A percentile compares a stretch with the other conserved stretches of the same genome.
Evolutionary conservation across 2,888 invertebrate genomes (phyloP).

Genomic region (Unio delphinus): DNA sequence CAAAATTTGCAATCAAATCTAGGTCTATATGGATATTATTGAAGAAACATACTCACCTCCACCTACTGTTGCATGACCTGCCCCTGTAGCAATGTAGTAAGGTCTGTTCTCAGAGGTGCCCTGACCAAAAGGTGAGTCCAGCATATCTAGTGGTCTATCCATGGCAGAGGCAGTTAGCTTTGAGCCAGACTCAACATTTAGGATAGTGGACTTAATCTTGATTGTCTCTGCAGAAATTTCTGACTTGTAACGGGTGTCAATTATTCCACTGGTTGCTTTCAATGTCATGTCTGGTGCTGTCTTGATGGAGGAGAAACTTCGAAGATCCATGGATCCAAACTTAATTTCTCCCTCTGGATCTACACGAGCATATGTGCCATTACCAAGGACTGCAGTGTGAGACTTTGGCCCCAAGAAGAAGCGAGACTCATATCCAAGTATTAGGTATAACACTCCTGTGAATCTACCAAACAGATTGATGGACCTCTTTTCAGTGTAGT

Average conservation of each 20-base stretch:
- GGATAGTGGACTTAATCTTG: constrained; percentile 26
- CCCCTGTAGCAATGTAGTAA: constrained; percentile 37
- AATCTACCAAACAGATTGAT: constrained; percentile 42
- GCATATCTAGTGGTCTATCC: constrained; percentile 43
- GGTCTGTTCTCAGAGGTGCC: constrained; percentile 21
- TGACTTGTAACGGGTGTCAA: constrained; percentile 47
- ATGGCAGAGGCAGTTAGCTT: constrained; percentile 45
- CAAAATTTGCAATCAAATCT: too few relatives aligned
- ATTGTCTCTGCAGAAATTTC: constrained; percentile 53
- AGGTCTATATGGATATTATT: too few relatives aligned
- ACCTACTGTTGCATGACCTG: constrained; percentile 51
- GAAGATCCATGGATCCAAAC: constrained; percentile 47
- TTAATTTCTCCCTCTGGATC: constrained; percentile 32
- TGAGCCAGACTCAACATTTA: constrained; percentile 54
- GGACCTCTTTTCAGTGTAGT: constrained; percentile 36
- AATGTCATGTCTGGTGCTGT: constrained; percentile 42
- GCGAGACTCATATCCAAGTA: constrained; percentile 41
- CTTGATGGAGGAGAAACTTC: constrained; percentile 42
- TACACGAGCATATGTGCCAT: constrained; percentile 26
- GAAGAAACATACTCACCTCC: constrained; percentile 27
- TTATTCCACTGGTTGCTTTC: constrained; percentile 27
- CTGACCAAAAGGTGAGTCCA: constrained; percentile 37
- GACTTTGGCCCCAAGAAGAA: constrained; percentile 38
- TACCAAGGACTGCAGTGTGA: constrained; percentile 43
- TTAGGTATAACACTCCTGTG: constrained; percentile 45